These are phyloP conservation scores for Scaptomyza flava DNA, from an alignment of 2,888 invertebrate species.

Conservation along the genomic window DNA sequence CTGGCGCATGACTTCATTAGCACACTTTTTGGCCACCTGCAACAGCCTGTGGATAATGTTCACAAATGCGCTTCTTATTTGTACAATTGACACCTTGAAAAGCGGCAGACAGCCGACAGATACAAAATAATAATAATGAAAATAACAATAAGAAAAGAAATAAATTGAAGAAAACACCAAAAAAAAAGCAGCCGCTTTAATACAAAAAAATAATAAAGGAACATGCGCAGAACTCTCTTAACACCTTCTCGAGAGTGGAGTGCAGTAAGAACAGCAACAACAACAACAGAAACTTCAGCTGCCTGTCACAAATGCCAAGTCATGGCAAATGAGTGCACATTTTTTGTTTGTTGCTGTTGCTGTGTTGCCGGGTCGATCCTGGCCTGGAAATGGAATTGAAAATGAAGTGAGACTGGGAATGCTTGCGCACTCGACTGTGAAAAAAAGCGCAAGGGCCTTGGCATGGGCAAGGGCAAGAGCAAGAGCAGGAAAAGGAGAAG, in stretches of 20 bases:
- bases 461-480: neutral
- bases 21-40: conserved; percentile 64
- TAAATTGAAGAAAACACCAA: conserved; percentile 13
- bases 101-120: conserved; percentile 3
- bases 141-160: conserved; percentile 45
- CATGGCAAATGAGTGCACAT: conserved; percentile 76
- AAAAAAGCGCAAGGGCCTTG: conserved; percentile 59
- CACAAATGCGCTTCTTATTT: conserved; percentile 65
- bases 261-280: conserved; percentile 45
- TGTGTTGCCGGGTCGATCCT: conserved; percentile 39
- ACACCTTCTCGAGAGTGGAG: conserved; percentile 72
- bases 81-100: conserved; percentile 70
- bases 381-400: conserved; percentile 40
- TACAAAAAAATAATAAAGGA: conserved; percentile 41
- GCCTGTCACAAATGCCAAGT: conserved; percentile 72
- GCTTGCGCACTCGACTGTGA: conserved; percentile 67
- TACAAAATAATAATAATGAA: conserved; percentile 12
- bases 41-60: conserved; percentile 35
- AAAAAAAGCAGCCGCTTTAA: conserved; percentile 49
- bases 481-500: neutral
- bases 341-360: conserved; percentile 28
- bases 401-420: conserved; percentile 27
- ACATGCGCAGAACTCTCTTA: conserved; percentile 71
- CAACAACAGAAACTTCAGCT: conserved; percentile 63
- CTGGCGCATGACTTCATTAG: conserved; percentile 70